Evolutionary conservation across 2,888 invertebrate genomes (phyloP), one percentile per base, ranked within the genome.

Genomic region (Drosophila longiperda): DNA sequence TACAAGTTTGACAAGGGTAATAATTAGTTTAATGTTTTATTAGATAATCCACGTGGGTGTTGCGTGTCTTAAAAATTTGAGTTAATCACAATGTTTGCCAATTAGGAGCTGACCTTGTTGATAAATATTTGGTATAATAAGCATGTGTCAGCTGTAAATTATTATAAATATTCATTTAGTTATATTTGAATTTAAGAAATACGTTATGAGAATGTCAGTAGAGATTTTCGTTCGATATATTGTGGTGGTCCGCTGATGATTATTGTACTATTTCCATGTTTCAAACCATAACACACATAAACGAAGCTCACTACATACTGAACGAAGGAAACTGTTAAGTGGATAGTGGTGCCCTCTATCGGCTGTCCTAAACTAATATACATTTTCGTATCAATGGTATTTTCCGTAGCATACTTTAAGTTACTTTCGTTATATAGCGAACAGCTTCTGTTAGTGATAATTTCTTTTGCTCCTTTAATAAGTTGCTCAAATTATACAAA

Each of bases 1-100:
- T 78, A 75, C 73, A 48, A 55, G 59, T 65, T 75, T 15, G 84
- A 80, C 75, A 73, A 75, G 70, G 15, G 70, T 75, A 76, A 62
- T 78, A 66, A 75, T 84, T 82, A 74, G 73, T 62, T 83, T 53
- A 36, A 66, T 54, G 69, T 63, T 72, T 23, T 17, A 9, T 29
- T 9, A 20, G 15, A 20, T 2, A 17, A 26, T 4, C 33, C 33
- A 29, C 12, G 12, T 4, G 17, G 17, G 49, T n/a, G 36, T 32
- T 12, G 26, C 26, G 3, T 7, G 20, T 11, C 5, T 34, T 5
- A 3, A 5, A n/a, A 45, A 8, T 15, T 7, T 5, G 2, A 29
- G 3, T 32, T 23, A 15, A 12, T 20, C 12, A 5, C 32, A 12
- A 2, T 8, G 29, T 17, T 38, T n/a, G 38, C n/a, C 20, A 36